Evolutionary conservation across 2,113 vertebrate genomes (phyloP), one percentile per base, ranked within the genome.

Genomic region (Daboia siamensis): DNA sequence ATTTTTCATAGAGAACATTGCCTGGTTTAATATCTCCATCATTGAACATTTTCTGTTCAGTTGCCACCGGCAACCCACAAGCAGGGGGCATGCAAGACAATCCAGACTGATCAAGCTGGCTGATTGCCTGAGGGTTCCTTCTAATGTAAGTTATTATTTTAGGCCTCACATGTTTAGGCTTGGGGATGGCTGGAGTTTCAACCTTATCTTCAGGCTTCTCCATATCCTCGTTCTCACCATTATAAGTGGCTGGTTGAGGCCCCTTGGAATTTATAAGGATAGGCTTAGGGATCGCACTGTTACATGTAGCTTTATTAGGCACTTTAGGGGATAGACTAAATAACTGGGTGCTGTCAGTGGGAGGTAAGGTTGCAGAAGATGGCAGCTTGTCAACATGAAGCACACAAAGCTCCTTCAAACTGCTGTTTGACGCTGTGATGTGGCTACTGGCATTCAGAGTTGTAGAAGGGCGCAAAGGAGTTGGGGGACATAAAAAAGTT

Each of bases 61-160:
- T 97, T 9, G 98, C 80, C 61, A 97, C 56, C 33, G 97, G 95
- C 94, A 97, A 91, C 48, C 94, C 89, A 90, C 98, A 98, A 0
- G 98, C 26, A 1, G 98, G 93, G 0, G 97, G 24, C 1, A 97
- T 92, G 0, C 97, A 97, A 0, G 98, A 97, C 64, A 98, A 95
- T 8, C 98, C 96, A 0, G 98, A 93, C 0, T 96, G 69, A 2
- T 98, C 98, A 0, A 97, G 96, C 90, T 97, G 98, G 80, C 97
- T 94, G 26, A 98, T 97, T 0, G 96, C 96, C 93, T 98, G 98
- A 3, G 98, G 97, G 88, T 95, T 98, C 92, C 98, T 99, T 59
- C 99, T 97, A 20, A 99, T 98, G 29, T 98, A 99, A 0, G 99
- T 99, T 95, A 99, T 99, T 94, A 99, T 99, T 97, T 99, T 99